Conservation (phyloP, 2,888 invertebrate genomes). For the Pyrgus malvae region DNA sequence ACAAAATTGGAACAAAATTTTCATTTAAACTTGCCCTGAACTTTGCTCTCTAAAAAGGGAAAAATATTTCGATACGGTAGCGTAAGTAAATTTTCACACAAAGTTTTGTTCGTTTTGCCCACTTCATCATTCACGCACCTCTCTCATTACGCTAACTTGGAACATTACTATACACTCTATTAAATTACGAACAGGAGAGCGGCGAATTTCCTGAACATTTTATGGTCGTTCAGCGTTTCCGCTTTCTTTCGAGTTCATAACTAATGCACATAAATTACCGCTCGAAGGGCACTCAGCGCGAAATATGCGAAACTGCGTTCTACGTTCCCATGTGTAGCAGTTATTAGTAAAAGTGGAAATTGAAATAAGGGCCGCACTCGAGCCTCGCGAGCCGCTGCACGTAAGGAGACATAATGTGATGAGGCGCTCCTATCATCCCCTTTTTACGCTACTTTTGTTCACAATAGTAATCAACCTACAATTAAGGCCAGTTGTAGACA, state of each 20-base stretch:
- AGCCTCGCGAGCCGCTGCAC: not conserved
- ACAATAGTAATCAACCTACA: not conserved
- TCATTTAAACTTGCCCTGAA: no score
- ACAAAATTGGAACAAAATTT: no score
- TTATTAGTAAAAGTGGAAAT: conserved; percentile 20
- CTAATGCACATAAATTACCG: conserved; percentile 66
- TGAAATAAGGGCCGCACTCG: conserved; percentile 6
- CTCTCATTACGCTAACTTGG: conserved; percentile 13
- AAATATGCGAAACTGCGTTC: conserved; percentile 63
- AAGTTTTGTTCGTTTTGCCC: conserved; percentile 16
- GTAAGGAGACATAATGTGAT: conserved; percentile 9
- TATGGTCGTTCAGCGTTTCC: conserved; percentile 43
- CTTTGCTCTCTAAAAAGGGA: no score
- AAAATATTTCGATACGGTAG: no score
- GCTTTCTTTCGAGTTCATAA: conserved; percentile 54
- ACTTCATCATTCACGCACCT: conserved; percentile 21
- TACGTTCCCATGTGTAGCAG: conserved; percentile 27
- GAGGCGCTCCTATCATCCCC: conserved; percentile 3
- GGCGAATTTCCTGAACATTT: conserved; percentile 19
- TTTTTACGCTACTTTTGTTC: conserved; percentile 3
- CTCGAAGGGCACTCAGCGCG: conserved; percentile 51
- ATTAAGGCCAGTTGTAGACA: not conserved
- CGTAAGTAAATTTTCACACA: conserved; percentile 2
- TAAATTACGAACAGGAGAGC: conserved; percentile 23
- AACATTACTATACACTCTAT: conserved; percentile 26